Conservation (phyloP, 1,140 invertebrate genomes). For the Penaeus indicus region DNA sequence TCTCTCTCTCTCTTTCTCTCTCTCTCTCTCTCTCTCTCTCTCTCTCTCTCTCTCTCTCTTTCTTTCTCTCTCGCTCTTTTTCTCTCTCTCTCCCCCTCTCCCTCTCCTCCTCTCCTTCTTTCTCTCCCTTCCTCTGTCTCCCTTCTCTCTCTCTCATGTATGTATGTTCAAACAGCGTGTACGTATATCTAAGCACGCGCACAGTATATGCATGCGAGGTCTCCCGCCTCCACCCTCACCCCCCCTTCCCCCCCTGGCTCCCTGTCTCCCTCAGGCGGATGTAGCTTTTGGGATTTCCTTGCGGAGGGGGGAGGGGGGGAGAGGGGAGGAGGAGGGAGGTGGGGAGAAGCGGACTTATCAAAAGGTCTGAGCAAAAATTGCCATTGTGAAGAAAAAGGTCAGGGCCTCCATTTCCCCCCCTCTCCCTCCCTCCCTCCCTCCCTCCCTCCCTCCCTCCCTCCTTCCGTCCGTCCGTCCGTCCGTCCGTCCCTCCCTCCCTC, state of each 20-base stretch:
- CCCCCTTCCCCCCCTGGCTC: too few relatives aligned
- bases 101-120: constrained; percentile 12
- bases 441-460: neutral
- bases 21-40: constrained; percentile 1
- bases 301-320: too few relatives aligned
- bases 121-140: neutral
- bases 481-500: neutral
- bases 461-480: neutral
- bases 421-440: neutral
- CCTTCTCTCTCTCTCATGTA: neutral
- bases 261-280: too few relatives aligned
- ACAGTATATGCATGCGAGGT: neutral
- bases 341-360: too few relatives aligned
- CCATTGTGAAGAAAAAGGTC: too few relatives aligned
- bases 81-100: constrained; percentile 6
- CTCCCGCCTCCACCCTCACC: too few relatives aligned
- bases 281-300: too few relatives aligned
- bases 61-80: constrained; percentile 28
- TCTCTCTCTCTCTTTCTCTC: constrained; percentile 1
- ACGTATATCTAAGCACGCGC: neutral
- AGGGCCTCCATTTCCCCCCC: neutral
- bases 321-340: too few relatives aligned
- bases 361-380: too few relatives aligned
- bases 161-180: neutral
- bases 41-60: constrained; percentile 1